Evolutionary conservation across 2,888 invertebrate genomes (phyloP).

Genomic region (Disparrhopalites patrizii): DNA sequence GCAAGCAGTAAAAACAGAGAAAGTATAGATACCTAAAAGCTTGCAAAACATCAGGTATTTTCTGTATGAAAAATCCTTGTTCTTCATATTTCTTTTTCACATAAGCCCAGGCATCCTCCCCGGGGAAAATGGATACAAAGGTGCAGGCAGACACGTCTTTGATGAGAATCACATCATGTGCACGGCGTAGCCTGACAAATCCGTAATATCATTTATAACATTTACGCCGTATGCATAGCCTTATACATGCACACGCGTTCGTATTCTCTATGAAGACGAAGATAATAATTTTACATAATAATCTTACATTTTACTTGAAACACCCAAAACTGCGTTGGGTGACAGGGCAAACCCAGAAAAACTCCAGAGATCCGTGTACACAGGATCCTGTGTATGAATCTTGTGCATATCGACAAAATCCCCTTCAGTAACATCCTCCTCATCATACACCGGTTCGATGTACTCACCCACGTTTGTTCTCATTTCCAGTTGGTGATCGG

Average conservation of each 20-base stretch:
- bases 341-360: conserved; percentile 26
- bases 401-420: conserved; percentile 5
- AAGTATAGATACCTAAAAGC: conserved; percentile 8
- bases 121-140: conserved; percentile 15
- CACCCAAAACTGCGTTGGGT: conserved; percentile 19
- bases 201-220: too few relatives aligned
- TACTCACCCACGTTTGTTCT: neutral
- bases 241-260: too few relatives aligned
- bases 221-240: too few relatives aligned
- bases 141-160: conserved; percentile 20
- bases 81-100: conserved; percentile 12
- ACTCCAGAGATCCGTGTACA: neutral
- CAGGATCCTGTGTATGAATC: conserved; percentile 13
- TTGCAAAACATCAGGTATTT: conserved; percentile 23
- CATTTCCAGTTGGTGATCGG: neutral
- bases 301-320: conserved; percentile 18
- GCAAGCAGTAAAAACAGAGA: neutral
- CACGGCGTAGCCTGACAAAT: conserved; percentile 8
- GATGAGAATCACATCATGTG: conserved; percentile 8
- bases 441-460: neutral
- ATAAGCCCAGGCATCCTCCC: conserved; percentile 14
- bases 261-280: too few relatives aligned
- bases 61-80: conserved; percentile 8
- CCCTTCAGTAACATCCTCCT: neutral
- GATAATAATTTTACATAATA: neutral